Percentiles rank a stretch among this genome's conserved stretches.
Evolutionary conservation across 1,140 invertebrate species (phyloP).

Genomic region (Coenobita brevimanus): DNA sequence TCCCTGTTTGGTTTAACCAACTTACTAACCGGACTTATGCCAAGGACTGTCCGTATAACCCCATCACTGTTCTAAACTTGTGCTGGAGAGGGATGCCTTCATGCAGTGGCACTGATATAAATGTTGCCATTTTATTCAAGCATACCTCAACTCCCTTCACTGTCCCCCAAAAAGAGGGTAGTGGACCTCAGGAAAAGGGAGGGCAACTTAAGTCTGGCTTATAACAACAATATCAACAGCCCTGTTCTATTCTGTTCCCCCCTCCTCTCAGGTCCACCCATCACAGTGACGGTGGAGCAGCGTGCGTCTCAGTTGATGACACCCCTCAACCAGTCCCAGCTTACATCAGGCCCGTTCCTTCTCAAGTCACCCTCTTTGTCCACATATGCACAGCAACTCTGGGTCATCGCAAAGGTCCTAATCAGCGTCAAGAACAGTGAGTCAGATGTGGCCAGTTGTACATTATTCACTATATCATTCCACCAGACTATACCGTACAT

Average conservation of each 20-base stretch:
- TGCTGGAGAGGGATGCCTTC: too few species aligned
- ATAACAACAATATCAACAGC: too few species aligned
- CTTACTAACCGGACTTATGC: background rate
- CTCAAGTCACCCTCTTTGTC: conserved; percentile 88
- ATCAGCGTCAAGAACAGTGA: conserved; percentile 89
- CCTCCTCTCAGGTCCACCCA: conserved; percentile 85
- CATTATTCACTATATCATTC: too few species aligned
- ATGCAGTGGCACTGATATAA: too few species aligned
- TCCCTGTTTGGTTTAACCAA: too few species aligned
- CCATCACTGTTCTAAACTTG: background rate
- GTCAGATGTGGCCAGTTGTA: background rate
- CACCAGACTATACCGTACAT: too few species aligned
- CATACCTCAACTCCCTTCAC: too few species aligned
- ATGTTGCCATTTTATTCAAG: too few species aligned
- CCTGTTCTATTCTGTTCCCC: too few species aligned
- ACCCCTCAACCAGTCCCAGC: conserved; percentile 78
- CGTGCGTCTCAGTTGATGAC: conserved; percentile 75
- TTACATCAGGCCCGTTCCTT: conserved; percentile 88
- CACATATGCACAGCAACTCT: conserved; percentile 93
- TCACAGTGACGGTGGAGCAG: conserved; percentile 84
- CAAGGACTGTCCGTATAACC: background rate
- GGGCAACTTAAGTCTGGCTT: too few species aligned
- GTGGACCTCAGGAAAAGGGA: too few species aligned
- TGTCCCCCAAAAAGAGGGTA: too few species aligned
- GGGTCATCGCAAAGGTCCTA: conserved; percentile 89